Percentiles rank a stretch among this genome's conserved stretches.
Conservation (phyloP, 2,797 vertebrate species). For the Malurus leucopterus region DNA sequence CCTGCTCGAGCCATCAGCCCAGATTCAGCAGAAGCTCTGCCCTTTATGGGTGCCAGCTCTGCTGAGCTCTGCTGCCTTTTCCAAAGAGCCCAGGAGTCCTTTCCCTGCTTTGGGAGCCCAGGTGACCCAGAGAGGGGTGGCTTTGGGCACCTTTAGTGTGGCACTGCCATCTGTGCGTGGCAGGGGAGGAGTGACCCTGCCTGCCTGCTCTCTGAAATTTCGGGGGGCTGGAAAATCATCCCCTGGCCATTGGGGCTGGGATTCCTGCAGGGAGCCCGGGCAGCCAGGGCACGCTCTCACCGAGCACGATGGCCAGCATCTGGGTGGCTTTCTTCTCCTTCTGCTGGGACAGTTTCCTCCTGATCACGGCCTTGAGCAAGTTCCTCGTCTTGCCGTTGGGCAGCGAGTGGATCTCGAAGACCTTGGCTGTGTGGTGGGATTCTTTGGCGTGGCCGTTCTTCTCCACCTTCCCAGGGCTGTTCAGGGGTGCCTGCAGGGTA, state of each 20-base stretch:
- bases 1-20: neutral
- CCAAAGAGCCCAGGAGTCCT: neutral
- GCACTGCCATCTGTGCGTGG: neutral
- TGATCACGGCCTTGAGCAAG: constrained; percentile 88
- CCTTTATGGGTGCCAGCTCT: neutral
- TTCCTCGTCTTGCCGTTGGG: constrained; percentile 92
- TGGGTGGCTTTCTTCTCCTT: constrained; percentile 98
- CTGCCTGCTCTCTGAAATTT: too few species aligned
- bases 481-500: constrained; percentile 61
- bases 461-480: constrained; percentile 74
- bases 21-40: neutral
- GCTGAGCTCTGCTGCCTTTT: neutral
- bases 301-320: constrained; percentile 97
- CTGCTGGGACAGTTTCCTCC: constrained; percentile 95
- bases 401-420: constrained; percentile 90
- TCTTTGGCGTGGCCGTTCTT: constrained; percentile 87
- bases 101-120: neutral
- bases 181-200: neutral
- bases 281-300: constrained; percentile 68
- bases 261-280: neutral
- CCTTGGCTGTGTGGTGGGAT: constrained; percentile 77
- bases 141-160: neutral
- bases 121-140: neutral
- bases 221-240: too few species aligned
- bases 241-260: rapidly evolving